Conservation (phyloP, 2,888 invertebrate genomes). For the Arge pagana region DNA sequence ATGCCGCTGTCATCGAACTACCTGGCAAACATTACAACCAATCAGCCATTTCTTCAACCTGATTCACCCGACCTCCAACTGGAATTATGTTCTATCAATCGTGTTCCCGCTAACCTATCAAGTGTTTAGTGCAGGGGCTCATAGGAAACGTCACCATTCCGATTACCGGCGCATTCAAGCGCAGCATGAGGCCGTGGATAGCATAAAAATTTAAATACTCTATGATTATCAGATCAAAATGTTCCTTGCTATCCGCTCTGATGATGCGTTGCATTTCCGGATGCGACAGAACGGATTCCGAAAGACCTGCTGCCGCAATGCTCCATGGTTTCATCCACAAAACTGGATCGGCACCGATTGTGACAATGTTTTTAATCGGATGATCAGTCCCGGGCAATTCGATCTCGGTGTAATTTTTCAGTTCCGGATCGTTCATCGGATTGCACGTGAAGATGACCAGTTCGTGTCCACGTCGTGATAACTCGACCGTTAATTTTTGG, state of each 20-base stretch:
- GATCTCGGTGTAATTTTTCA: conserved; percentile 35
- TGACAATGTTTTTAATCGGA: neutral
- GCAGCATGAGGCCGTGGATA: neutral
- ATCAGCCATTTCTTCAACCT: too few species aligned
- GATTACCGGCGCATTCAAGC: conserved; percentile 4
- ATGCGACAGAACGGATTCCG: conserved; percentile 1
- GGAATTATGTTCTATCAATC: too few species aligned
- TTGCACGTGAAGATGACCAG: conserved; percentile 37
- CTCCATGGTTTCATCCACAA: neutral
- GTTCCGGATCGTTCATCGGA: conserved; percentile 30
- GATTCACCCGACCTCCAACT: too few species aligned
- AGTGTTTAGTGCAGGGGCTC: too few species aligned
- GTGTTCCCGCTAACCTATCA: too few species aligned
- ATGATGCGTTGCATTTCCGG: conserved; percentile 11
- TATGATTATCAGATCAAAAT: conserved; percentile 10
- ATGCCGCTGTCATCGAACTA: neutral
- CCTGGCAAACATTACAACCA: too few species aligned
- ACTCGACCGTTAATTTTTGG: conserved; percentile 32
- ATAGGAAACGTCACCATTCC: conserved; percentile 1
- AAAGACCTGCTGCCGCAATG: neutral
- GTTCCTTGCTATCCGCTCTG: neutral
- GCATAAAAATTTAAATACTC: neutral
- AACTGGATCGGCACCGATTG: neutral
- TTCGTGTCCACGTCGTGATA: conserved; percentile 35
- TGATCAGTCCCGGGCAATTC: neutral